Conservation (phyloP, 2,888 invertebrate species). For the Tupiocoris notatus region DNA sequence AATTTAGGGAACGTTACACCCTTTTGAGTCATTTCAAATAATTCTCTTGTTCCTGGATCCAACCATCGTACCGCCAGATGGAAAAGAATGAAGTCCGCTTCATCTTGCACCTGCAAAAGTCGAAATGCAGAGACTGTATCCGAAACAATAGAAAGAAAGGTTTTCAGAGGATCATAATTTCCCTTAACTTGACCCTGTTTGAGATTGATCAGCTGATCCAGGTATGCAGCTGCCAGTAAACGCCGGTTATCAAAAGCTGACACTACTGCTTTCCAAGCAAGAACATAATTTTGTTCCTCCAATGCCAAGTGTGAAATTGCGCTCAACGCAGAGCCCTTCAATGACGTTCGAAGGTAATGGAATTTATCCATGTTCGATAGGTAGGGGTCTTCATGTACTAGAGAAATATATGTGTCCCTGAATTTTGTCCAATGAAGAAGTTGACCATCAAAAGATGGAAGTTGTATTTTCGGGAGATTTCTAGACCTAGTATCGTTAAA, state of each 20-base stretch:
- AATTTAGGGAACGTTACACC: slow-evolving; percentile 4
- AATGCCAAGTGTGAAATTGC: neutral
- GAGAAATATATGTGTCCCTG: slow-evolving; percentile 12
- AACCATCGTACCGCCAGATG: slow-evolving; percentile 1
- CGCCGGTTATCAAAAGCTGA: slow-evolving; percentile 2
- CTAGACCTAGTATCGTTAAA: too few relatives aligned
- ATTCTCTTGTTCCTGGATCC: slow-evolving; percentile 14
- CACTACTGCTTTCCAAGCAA: slow-evolving; percentile 5
- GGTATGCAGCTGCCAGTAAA: too few relatives aligned
- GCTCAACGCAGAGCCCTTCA: neutral
- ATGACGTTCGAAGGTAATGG: slow-evolving; percentile 7
- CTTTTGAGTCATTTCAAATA: slow-evolving; percentile 14
- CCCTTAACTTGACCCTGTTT: slow-evolving; percentile 19
- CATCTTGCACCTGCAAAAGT: neutral
- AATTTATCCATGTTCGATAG: neutral
- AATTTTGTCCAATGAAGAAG: slow-evolving; percentile 11
- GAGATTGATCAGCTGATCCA: slow-evolving; percentile 13
- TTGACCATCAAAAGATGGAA: slow-evolving; percentile 10
- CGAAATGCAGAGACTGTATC: slow-evolving; percentile 11
- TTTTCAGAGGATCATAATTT: neutral
- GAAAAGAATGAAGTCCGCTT: slow-evolving; percentile 14
- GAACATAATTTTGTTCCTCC: neutral
- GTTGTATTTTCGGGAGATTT: slow-evolving; percentile 18
- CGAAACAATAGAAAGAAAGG: neutral
- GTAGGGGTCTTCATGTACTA: slow-evolving; percentile 3